Base-by-base conservation (phyloP, 2,113 vertebrate species). In the Motacilla tschutschensis region DNA sequence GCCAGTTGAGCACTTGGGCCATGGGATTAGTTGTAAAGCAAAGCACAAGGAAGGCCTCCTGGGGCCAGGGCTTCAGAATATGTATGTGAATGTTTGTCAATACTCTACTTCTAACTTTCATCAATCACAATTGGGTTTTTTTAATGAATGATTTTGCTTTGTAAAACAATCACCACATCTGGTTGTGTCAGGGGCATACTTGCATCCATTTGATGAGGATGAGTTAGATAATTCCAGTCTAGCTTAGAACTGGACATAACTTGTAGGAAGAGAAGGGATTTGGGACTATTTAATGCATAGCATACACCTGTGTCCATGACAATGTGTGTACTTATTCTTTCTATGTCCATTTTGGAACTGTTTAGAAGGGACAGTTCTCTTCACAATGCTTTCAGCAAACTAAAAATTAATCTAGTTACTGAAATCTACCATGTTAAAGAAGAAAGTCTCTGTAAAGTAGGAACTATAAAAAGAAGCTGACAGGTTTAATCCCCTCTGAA, bases 391-490 rank as follows among this genome's bases (percentile, higher is more conserved):
- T 76, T 73, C 33, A 66, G 67, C 31, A 69, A 76, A 33, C 55
- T 54, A 11, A 87, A 86, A 90, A 76, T 79, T 79, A 93, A 93
- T 90, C 55, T 47, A 70, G 54, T 84, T 93, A 62, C 18, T 79
- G 28, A 69, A 93, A 47, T 73, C 64, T 73, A 36, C 63, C 51
- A 26, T 47, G 82, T 50, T 19, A 69, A 46, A 79, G 40, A 75
- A 57, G 63, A 84, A 91, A 91, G 59, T 26, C 48, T 70, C 47
- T 86, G 35, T 84, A 14, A 87, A 72, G 22, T 48, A 35, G 28
- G 35, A 51, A 40, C n/a, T 60, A 26, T 36, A 41, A 90, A 67
- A 83, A 46, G 62, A 54, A 65, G 38, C 35, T 85, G 38, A 13
- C 46, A 69, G 46, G 41, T 84, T 93, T 93, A 83, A 94, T 90